Base-by-base conservation (phyloP, 2,888 invertebrate genomes). In the Tachina grossa region DNA sequence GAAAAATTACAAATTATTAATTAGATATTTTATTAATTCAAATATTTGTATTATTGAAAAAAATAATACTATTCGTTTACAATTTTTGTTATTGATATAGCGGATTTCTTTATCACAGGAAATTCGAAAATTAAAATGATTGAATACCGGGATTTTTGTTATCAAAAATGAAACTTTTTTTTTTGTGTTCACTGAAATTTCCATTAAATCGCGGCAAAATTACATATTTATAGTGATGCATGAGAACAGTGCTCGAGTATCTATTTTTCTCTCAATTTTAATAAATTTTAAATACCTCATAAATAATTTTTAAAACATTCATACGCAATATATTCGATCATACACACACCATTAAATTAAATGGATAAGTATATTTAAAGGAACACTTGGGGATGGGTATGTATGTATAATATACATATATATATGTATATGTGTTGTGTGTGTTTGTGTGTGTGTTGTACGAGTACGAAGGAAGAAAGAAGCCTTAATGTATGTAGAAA, bases 231-330 rank as follows among this genome's bases (percentile, higher is more conserved):
- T 8, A 39, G 45, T 14, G 41, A 13, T 11, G 41, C 43, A 45
- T 16, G 14, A 53, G 16, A 53, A 22, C 55, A 65, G 2, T 31
- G 16, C 47, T 66, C 66, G 55, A 76, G 39, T 51, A 19, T 47
- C 39, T n/a, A 10, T 55, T 59, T 49, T 80, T 76, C 71, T 71
- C 43, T 53, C 65, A 84, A 80, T 68, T 80, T 84, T 81, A 81
- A 84, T 81, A 84, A 77, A 84, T 81, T 77, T 81, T 75, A 75
- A 82, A 78, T 53, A 65, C n/a, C 65, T 65, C 82, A 82, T 85
- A 79, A 85, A 85, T 85, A 78, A 82, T 78, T 59, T 65, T 61
- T 22, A 16, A n/a, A 65, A 74, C 81, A 68, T 65, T 65, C 16
- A 19, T 69, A 63, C 61, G 45, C 76, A 47, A 31, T 39, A 31